Base-by-base conservation (phyloP, 2,113 vertebrate genomes). In the Hydropotes inermis region DNA sequence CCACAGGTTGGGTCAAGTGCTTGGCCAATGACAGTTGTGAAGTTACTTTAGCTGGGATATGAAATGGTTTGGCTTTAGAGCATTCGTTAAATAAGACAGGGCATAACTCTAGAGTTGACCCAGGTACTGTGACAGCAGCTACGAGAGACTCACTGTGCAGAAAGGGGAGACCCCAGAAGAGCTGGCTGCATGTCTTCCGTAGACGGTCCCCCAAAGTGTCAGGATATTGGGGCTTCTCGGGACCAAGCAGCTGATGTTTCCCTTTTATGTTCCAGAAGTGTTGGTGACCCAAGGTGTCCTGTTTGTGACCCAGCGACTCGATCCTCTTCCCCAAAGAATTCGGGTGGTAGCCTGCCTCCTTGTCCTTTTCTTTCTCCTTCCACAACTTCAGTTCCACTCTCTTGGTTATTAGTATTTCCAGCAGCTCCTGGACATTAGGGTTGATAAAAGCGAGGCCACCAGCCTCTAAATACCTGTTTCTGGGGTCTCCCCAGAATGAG, bases 101-200 rank as follows among this genome's bases (percentile, higher is more conserved):
- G 17, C 50, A 50, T 16, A 52, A 36, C n/a, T 54, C 47, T 12
- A 17, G 9, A 45, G 52, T 1, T 7, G 58, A 60, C 3, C 28
- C 43, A 60, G 54, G 5, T 12, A 64, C 13, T n/a, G 47, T 64
- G 61, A 85, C n/a, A 39, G 85, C 7, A 23, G 50, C 39, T 3
- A 87, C 33, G 21, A 97, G 33, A 30, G 92, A 92, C 30, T 97
- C 92, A 2, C 92, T 88, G 28, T 96, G 76, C 33, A n/a, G 61
- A 30, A 21, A 87, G 6, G 76, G 92, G 27, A 88, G 92, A 39
- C 50, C 89, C 45, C 54, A 87, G 25, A 55, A 88, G 2, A 83
- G 9, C 74, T 86, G 89, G 33, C 54, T 83, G 23, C 11, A 5
- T 70, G 30, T 92, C 27, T 82, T 19, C 11, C 43, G 28, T 27